phyloP scores from a whole-genome alignment of 2,113 vertebrate genomes.

The Lasiurus borealis region DNA sequence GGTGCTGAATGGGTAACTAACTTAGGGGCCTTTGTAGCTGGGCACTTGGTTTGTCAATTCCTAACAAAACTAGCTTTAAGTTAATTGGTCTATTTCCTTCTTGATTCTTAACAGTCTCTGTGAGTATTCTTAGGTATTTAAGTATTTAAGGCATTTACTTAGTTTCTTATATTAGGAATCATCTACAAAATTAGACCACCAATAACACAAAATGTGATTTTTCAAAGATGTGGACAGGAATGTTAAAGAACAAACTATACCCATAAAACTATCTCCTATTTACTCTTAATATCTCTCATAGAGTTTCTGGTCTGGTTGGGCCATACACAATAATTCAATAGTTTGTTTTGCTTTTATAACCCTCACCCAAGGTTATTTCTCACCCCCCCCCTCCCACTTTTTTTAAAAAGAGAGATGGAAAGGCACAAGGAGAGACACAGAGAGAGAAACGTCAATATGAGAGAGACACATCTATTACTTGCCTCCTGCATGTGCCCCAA shows the following conservation, averaged over 20 bases:
- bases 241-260: neutral
- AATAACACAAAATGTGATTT: neutral
- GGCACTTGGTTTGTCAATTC: constrained; percentile 17
- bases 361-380: too few species aligned
- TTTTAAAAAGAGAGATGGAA: too few species aligned
- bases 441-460: too few species aligned
- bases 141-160: neutral
- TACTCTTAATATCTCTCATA: neutral
- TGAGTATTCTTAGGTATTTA: constrained; percentile 19
- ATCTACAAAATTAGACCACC: constrained; percentile 8
- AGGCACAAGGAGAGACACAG: too few species aligned
- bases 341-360: too few species aligned
- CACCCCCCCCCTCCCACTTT: too few species aligned
- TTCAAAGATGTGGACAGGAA: neutral
- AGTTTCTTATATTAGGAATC: neutral
- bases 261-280: neutral
- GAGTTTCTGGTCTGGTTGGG: neutral
- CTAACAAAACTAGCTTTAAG: neutral
- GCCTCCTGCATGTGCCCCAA: too few species aligned
- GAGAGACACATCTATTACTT: too few species aligned
- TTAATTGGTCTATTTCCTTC: neutral
- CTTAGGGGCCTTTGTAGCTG: neutral
- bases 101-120: neutral
- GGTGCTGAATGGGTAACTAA: neutral
- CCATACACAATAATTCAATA: neutral